Evolutionary conservation across 2,888 invertebrate species (phyloP), one percentile per base, ranked within the genome.

Genomic region (Torymus auratus): DNA sequence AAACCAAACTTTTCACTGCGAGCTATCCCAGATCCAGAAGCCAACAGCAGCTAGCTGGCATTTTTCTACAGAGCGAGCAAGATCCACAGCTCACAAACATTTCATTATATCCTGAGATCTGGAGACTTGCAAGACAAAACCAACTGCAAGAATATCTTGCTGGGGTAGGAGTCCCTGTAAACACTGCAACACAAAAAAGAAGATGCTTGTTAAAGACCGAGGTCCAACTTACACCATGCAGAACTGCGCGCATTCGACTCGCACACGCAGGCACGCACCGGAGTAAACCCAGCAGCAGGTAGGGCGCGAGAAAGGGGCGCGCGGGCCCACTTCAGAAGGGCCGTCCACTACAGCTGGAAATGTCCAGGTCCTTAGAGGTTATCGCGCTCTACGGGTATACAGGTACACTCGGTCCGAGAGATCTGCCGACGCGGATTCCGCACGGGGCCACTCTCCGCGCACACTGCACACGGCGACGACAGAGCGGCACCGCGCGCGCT

Each of bases 21-120:
- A 77, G 61, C 85, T 88, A 89, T 87, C 89, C 89, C 83, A 89
- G 87, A 83, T 88, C 89, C 85, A 88, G 85, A 74, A 89, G 85
- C 86, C 88, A 88, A 80, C 88, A 88, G 79, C 86, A 86, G 82
- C 86, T 88, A 78, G 86, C 86, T 84, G 88, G 86, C 89, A 88
- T 88, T 84, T 82, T 89, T 85, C 60, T 78, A 82, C 70, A 17
- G 41, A 28, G 61, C 20, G 62, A 15, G 14, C 23, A 11, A 53
- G n/a, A 75, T 77, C 11, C 83, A 83, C 69, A 84, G 71, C 53
- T 71, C 20, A 69, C n/a, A 58, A 73, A 75, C 75, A 81, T 74
- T 53, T 77, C 75, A 79, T 77, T 28, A 23, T 73, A 58, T 50
- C 52, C 56, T 69, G n/a, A 61, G n/a, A 23, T 77, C 41, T 58